phyloP scores from a whole-genome alignment of 2,113 vertebrate genomes.

The Oncorhynchus clarkii region DNA sequence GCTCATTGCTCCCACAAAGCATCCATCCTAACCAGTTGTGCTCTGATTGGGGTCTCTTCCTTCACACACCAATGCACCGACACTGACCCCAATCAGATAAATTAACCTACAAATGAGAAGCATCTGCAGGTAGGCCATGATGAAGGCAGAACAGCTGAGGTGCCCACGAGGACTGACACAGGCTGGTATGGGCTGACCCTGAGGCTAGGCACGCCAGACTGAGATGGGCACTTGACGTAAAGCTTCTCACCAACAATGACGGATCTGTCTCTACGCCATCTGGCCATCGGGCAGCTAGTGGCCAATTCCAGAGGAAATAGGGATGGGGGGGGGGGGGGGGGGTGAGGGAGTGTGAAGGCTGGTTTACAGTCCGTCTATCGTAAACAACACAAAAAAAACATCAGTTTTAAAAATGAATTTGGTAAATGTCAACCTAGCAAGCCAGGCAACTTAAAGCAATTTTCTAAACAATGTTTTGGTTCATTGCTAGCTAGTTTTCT shows the following conservation, averaged over 20 bases:
- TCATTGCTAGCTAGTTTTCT: too few species aligned
- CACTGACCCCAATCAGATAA: slow-evolving; percentile 40
- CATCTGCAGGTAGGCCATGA: slow-evolving; percentile 54
- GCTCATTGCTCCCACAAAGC: not conserved
- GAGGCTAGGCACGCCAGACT: slow-evolving; percentile 24
- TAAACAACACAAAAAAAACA: too few species aligned
- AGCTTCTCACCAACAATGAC: slow-evolving; percentile 44
- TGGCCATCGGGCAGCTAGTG: slow-evolving; percentile 27
- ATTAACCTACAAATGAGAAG: slow-evolving; percentile 67
- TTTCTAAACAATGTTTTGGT: too few species aligned
- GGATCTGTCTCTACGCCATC: slow-evolving; percentile 52
- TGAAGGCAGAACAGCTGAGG: slow-evolving; percentile 55
- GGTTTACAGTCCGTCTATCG: too few species aligned
- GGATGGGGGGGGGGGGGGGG: not conserved
- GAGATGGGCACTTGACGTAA: slow-evolving; percentile 40
- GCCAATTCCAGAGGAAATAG: not conserved
- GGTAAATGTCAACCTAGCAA: too few species aligned
- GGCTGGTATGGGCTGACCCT: slow-evolving; percentile 47
- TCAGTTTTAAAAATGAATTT: too few species aligned
- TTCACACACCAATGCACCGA: slow-evolving; percentile 33
- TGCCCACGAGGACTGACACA: slow-evolving; percentile 25
- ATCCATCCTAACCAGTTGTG: slow-evolving; percentile 43
- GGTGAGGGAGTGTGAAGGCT: not conserved
- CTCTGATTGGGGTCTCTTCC: slow-evolving; percentile 54
- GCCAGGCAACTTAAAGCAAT: too few species aligned